Conservation (phyloP, 2,113 vertebrate genomes). For the Regulus satrapa region DNA sequence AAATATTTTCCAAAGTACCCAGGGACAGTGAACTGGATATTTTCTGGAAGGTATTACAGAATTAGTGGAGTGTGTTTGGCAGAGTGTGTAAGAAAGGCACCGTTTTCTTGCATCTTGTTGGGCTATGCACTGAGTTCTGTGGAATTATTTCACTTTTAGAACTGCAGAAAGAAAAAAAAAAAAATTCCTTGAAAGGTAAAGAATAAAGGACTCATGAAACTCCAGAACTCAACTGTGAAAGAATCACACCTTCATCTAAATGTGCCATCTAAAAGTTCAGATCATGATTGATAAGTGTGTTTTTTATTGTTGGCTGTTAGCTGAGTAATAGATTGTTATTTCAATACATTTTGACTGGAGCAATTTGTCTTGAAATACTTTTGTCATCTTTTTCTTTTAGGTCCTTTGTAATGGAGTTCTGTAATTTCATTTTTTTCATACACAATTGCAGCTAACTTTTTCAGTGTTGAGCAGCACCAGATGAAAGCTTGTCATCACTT, state of each 20-base stretch:
- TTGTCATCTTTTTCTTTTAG: neutral
- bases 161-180: neutral
- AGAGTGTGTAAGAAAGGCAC: neutral
- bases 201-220: neutral
- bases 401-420: neutral
- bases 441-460: neutral
- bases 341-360: constrained; percentile 24
- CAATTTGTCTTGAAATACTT: constrained; percentile 35
- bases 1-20: neutral
- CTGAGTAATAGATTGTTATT: constrained; percentile 37
- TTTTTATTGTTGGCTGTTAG: constrained; percentile 9
- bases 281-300: neutral
- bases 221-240: neutral
- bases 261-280: constrained; percentile 8
- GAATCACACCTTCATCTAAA: neutral
- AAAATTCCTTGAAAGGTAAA: neutral
- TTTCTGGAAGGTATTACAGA: neutral
- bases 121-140: neutral
- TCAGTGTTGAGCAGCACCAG: neutral
- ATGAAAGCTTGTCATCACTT: neutral
- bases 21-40: neutral
- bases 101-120: neutral
- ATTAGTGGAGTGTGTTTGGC: neutral
- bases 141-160: neutral
- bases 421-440: neutral